phyloP scores from a whole-genome alignment of 2,113 vertebrate species.

The Paratilapia polleni region DNA sequence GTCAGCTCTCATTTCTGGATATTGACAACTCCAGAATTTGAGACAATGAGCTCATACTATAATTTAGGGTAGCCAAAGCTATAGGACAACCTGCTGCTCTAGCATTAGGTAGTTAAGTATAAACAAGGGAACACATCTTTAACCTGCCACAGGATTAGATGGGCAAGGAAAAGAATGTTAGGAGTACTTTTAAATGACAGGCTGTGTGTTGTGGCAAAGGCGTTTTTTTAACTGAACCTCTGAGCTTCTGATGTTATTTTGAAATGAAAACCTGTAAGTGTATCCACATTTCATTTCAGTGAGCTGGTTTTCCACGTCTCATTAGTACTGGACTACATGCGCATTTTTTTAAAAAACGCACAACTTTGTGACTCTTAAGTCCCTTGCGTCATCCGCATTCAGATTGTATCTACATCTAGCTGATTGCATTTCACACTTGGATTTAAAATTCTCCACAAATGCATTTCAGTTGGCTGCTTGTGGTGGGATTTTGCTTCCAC shows the following conservation, averaged over 20 bases:
- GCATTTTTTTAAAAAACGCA: background rate
- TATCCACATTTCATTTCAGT: background rate
- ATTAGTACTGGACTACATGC: background rate
- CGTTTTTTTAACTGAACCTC: background rate
- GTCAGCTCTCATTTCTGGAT: slow-evolving; percentile 7
- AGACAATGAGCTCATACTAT: background rate
- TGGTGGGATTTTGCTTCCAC: slow-evolving; percentile 5
- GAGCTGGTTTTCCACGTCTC: background rate
- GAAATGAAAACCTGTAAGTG: background rate
- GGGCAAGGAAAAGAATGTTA: background rate
- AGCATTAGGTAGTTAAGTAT: background rate
- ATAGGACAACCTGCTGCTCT: background rate
- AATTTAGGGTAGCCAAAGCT: background rate
- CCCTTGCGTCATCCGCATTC: background rate
- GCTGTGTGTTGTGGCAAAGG: background rate
- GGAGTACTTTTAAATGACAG: slow-evolving; percentile 2
- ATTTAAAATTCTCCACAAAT: background rate
- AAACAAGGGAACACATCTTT: background rate
- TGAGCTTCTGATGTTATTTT: slow-evolving; percentile 1
- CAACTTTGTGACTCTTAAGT: background rate
- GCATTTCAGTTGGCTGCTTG: background rate
- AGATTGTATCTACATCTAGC: background rate
- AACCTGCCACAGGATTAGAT: slow-evolving; percentile 6
- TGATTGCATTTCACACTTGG: slow-evolving; percentile 16
- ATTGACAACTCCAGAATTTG: background rate